Base-by-base conservation (phyloP, 53 echinoderm and acorn worm genomes). In the Zoroaster sp. region DNA sequence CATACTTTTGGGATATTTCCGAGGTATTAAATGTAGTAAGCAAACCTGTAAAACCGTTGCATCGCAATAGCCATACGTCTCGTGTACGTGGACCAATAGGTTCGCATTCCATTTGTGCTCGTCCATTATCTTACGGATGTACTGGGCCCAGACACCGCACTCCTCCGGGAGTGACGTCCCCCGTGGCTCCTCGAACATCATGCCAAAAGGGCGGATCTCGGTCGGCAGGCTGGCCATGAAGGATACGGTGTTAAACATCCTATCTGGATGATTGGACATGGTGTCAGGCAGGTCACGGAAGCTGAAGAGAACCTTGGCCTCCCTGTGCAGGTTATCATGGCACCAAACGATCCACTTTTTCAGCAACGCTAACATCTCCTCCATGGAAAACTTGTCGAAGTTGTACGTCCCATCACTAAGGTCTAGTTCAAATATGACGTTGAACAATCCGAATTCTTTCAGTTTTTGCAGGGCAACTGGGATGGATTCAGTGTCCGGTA, bases 51-150 rank as follows among this genome's bases (percentile, higher is more conserved):
- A 83, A 40, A 59, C 59, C 7, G 80, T 63, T 8, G 88, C 40
- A 42, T 92, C 88, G 21, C 80, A 55, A 73, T 72, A 92, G 42
- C 92, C 92, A 63, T 69, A 92, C 66, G 89, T 93, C 55, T 93
- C 90, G 59, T 93, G 93, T 6, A 90, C 89, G 35, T 93, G 93
- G 71, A 90, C 83, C 45, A 93, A 67, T 15, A 92, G 74, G 36
- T 92, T 82, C 35, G 89, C 92, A 65, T 89, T 92, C 92, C 92
- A 92, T 28, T 86, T 43, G 38, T 90, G 34, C 21, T 75, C 32
- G 23, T 93, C 86, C 93, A 93, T 93, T 35, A 73, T 67, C 66
- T 90, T 67, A n/a, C 90, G 89, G 77, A 93, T 89, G 71, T 75
- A 89, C 85, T 44, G 42, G 66, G 89, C 69, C 30, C 70, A 90